Conservation (phyloP, 1,140 invertebrate species). For the Battus philenor region DNA sequence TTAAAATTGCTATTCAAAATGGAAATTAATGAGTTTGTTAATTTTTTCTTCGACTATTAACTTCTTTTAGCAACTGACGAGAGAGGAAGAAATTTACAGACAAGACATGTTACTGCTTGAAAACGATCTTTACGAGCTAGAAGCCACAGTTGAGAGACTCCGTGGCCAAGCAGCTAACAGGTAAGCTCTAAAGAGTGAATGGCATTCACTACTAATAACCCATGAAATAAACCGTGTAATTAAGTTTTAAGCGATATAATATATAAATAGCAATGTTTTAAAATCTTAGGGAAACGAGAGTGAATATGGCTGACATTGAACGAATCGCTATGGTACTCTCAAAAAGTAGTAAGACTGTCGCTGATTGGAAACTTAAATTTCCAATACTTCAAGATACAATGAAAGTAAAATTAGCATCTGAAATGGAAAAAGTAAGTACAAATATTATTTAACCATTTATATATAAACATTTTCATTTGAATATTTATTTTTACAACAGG, state of each 20-base stretch:
- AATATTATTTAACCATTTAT: background rate
- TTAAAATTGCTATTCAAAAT: too few species aligned
- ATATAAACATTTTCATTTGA: background rate
- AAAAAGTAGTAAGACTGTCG: slow-evolving; percentile 90
- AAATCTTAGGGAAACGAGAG: slow-evolving; percentile 87
- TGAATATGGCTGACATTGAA: slow-evolving; percentile 98
- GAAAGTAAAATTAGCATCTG: slow-evolving; percentile 89
- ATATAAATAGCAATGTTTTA: too few species aligned
- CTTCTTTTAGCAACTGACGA: slow-evolving; percentile 49
- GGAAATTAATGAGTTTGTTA: too few species aligned
- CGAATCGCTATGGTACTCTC: slow-evolving; percentile 93
- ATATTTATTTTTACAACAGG: slow-evolving; percentile 50
- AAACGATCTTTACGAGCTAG: slow-evolving; percentile 95
- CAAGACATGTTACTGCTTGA: slow-evolving; percentile 93
- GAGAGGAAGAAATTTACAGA: slow-evolving; percentile 88
- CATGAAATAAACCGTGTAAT: too few species aligned
- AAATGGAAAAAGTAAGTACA: slow-evolving; percentile 88
- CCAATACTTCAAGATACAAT: slow-evolving; percentile 92
- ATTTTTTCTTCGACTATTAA: too few species aligned
- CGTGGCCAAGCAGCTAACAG: slow-evolving; percentile 96
- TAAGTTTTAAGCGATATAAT: background rate
- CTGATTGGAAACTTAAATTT: slow-evolving; percentile 94
- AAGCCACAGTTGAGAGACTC: slow-evolving; percentile 95
- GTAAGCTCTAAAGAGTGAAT: too few species aligned
- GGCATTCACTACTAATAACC: too few species aligned